Conservation (phyloP, 1,140 invertebrate species). For the Physella acuta region DNA sequence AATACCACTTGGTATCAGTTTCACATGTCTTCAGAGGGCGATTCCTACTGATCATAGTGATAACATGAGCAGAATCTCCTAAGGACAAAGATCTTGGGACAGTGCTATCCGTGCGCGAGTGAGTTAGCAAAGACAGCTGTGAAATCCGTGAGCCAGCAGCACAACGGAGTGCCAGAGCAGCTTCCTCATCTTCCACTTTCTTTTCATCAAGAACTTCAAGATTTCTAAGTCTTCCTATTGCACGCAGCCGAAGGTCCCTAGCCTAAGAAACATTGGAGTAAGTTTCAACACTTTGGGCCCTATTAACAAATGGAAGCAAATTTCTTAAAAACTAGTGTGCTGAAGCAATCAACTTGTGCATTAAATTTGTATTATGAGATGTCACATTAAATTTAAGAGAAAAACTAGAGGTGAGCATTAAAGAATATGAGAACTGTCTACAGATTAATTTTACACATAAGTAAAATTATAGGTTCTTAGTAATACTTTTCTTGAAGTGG, state of each 20-base stretch:
- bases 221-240: constrained; percentile 52
- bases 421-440: too few species aligned
- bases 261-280: too few species aligned
- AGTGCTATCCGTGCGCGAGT: constrained; percentile 44
- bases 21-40: constrained; percentile 50
- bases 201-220: constrained; percentile 48
- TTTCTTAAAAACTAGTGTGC: too few species aligned
- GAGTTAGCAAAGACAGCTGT: constrained; percentile 51
- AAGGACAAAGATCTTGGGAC: constrained; percentile 49
- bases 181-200: constrained; percentile 48
- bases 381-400: too few species aligned
- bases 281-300: too few species aligned
- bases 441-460: too few species aligned
- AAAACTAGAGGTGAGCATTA: too few species aligned
- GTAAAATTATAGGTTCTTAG: too few species aligned
- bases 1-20: constrained; percentile 49
- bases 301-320: too few species aligned
- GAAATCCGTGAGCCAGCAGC: constrained; percentile 56
- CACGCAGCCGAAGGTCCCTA: constrained; percentile 43
- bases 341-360: too few species aligned
- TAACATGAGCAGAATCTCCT: constrained; percentile 39
- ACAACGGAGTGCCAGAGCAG: constrained; percentile 48
- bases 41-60: constrained; percentile 41
- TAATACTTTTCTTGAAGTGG: too few species aligned
- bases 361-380: too few species aligned